Percentiles rank a stretch among this genome's conserved stretches.
phyloP scores from a whole-genome alignment of 2,888 invertebrate species.

The Trichogramma dendrolimi region DNA sequence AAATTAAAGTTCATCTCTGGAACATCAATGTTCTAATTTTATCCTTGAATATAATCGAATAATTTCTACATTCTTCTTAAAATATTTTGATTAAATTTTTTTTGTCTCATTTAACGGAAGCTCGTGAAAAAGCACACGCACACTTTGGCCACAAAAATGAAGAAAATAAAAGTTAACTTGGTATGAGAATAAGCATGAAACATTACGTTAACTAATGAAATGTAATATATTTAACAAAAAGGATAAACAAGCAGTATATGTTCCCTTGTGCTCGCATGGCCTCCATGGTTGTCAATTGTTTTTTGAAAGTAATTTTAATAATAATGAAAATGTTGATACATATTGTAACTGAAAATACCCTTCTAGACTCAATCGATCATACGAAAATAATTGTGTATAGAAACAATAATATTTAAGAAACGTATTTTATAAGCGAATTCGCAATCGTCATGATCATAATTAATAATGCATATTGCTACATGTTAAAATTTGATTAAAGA shows the following conservation, averaged over 20 bases:
- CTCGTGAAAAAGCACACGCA: constrained; percentile 20
- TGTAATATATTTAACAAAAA: constrained; percentile 13
- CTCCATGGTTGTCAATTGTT: constrained; percentile 50
- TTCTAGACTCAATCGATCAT: not conserved
- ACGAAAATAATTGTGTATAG: not conserved
- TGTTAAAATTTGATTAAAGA: too few relatives aligned
- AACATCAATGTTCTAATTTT: not conserved
- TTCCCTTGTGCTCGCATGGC: constrained; percentile 37
- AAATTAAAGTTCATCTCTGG: not conserved
- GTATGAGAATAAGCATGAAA: constrained; percentile 2
- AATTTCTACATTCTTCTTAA: not conserved
- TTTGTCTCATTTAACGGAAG: not conserved
- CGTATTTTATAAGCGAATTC: constrained; percentile 7
- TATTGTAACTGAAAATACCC: not conserved
- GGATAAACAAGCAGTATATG: constrained; percentile 28
- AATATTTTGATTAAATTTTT: not conserved
- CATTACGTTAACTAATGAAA: not conserved
- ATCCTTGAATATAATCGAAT: not conserved
- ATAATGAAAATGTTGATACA: not conserved
- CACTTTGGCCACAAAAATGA: constrained; percentile 20
- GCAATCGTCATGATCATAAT: constrained; percentile 16
- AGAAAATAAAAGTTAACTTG: not conserved
- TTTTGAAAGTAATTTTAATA: constrained; percentile 47
- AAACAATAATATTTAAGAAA: not conserved
- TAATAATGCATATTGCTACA: not conserved